Evolutionary conservation across 1,140 invertebrate genomes (phyloP).

Genomic region (Cydia pomonella): DNA sequence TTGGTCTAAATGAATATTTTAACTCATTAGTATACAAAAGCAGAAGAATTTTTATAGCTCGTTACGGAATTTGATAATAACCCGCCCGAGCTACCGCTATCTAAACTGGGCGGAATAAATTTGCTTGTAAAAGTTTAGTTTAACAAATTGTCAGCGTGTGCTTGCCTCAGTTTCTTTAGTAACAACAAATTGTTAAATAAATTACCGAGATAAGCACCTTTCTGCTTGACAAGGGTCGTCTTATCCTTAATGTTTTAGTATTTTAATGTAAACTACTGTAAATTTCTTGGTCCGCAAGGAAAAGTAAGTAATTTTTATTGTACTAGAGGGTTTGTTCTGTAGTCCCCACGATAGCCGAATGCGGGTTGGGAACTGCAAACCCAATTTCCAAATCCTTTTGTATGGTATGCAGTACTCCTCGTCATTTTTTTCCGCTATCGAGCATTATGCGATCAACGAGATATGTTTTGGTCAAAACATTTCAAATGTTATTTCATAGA

Average conservation of each 20-base stretch:
- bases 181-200: constrained; percentile 23
- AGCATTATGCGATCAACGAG: no score
- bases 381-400: no score
- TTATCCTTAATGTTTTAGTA: neutral
- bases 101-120: constrained; percentile 20
- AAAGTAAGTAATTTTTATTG: neutral
- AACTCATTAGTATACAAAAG: constrained; percentile 28
- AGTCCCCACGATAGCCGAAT: no score
- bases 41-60: neutral
- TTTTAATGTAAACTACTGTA: neutral
- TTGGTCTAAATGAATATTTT: neutral
- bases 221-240: neutral
- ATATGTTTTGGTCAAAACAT: no score
- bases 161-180: neutral
- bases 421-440: no score
- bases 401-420: no score
- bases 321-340: no score
- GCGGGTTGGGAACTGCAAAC: no score
- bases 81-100: neutral
- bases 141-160: constrained; percentile 20
- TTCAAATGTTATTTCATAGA: no score
- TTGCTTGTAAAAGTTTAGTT: constrained; percentile 10
- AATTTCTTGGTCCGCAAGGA: neutral
- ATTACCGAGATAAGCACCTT: constrained; percentile 1
- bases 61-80: constrained; percentile 12